A percentile compares a stretch with the other conserved stretches of the same genome.
Conservation (phyloP, 2,113 vertebrate species). For the Pluvianellus socialis region DNA sequence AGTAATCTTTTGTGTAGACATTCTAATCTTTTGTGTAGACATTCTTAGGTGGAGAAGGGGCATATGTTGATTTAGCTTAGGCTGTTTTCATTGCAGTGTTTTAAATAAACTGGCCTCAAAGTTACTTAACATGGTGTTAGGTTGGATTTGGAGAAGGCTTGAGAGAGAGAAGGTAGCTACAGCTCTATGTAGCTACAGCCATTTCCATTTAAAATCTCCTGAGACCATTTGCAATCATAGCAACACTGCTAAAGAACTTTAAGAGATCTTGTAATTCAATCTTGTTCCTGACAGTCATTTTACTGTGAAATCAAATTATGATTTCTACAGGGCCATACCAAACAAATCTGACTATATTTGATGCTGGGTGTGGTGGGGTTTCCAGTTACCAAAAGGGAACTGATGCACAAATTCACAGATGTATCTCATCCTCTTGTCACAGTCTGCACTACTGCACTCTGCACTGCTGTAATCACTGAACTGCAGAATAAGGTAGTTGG, state of each 20-base stretch:
- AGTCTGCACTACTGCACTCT: background rate
- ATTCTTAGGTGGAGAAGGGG: background rate
- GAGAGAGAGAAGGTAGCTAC: background rate
- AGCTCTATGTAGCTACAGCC: background rate
- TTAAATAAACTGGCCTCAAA: constrained; percentile 18
- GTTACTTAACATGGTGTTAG: background rate
- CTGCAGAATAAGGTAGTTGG: background rate
- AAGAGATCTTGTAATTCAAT: background rate
- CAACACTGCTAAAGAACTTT: background rate
- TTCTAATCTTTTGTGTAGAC: constrained; percentile 27
- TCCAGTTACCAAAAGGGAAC: background rate
- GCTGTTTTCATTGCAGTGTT: background rate
- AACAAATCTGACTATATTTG: background rate
- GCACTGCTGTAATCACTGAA: background rate
- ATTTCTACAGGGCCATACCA: background rate
- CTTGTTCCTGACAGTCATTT: background rate
- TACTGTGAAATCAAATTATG: background rate
- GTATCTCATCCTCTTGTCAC: background rate
- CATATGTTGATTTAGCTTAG: background rate
- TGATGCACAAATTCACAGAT: background rate
- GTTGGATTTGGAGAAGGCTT: background rate
- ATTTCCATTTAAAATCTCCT: background rate
- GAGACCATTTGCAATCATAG: background rate
- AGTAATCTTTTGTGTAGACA: background rate
- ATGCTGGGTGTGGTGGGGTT: background rate